These are phyloP conservation scores for Polietes domitor DNA, from an alignment of 2,888 invertebrate species.

Conservation along the genomic window DNA sequence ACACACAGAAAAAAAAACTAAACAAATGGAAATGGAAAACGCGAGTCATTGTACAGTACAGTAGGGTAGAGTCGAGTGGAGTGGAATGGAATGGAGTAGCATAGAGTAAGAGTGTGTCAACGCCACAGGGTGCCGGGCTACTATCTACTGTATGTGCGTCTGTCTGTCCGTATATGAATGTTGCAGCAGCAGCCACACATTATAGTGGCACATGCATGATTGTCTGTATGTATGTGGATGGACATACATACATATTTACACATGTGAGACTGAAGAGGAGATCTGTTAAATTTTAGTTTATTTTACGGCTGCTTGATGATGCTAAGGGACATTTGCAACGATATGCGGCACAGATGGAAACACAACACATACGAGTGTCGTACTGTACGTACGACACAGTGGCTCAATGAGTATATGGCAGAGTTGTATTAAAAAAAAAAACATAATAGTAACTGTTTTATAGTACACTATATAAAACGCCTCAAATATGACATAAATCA, in stretches of 20 bases:
- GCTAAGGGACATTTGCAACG: conserved; percentile 56
- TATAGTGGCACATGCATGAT: conserved; percentile 42
- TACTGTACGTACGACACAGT: not conserved
- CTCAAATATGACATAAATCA: no score
- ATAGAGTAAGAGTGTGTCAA: conserved; percentile 48
- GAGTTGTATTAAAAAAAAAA: no score
- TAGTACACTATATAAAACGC: no score
- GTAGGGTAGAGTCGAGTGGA: conserved; percentile 17
- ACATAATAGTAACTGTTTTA: no score
- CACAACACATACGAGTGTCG: not conserved
- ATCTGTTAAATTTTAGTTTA: conserved; percentile 27
- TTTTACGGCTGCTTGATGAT: conserved; percentile 33
- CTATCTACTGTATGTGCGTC: conserved; percentile 36
- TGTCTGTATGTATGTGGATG: conserved; percentile 24
- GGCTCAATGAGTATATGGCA: not conserved
- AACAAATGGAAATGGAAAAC: conserved; percentile 15
- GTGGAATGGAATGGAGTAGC: conserved; percentile 14
- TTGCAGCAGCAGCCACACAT: conserved; percentile 43
- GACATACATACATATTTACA: no score
- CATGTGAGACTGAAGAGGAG: conserved; percentile 36
- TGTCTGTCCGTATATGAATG: conserved; percentile 17
- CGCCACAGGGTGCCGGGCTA: conserved; percentile 34
- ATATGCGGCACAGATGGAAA: conserved; percentile 14
- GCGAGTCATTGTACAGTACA: conserved; percentile 46
- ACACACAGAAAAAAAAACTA: not conserved